Base-by-base conservation (phyloP, 1,140 invertebrate species). In the Papilio aristodemus region DNA sequence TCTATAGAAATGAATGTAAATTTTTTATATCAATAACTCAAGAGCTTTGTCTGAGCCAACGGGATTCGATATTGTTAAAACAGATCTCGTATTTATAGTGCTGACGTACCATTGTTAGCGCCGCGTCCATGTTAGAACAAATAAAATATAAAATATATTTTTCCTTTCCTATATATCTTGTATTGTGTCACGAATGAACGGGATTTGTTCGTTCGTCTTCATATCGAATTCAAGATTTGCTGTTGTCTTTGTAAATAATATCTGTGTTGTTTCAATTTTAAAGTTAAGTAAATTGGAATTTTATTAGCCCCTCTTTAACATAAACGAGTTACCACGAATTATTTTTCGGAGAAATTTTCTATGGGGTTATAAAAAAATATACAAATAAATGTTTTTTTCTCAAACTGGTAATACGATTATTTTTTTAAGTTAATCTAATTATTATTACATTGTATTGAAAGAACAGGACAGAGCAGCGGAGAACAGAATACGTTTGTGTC, bases 1-100 rank as follows among this genome's bases (percentile, higher is more conserved):
- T 27, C 63, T 70, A 37, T 62, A 54, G 27, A 66, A 59, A 69
- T 36, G 46, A 54, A 41, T 59, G 59, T 73, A 69, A 68, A 69
- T 22, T 54, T 54, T 57, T 37, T 62, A 41, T 27, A 64, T 64
- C 62, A 41, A 43, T 43, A 64, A 27, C 19, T 25, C 25, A 41
- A 22, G n/a, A 39, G 62, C 37, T 64, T 43, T 43, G 39, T 64
- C 62, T 64, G 39, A 41, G 38, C 62, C 62, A 43, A 64, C 62
- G 32, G 27, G 59, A 38, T 62, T 39, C 59, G 36, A 62, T 62
- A 62, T 62, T 19, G 17, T 36, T 62, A 13, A 62, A n/a, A 36
- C 7, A 32, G 14, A 38, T 60, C 36, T 60, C 27, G 38, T 60
- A 60, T 60, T 60, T 60, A 60, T 60, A 37, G 17, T 60, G 46